Evolutionary conservation across 1,140 invertebrate species (phyloP), one percentile per base, ranked within the genome.

Genomic region (Eueides isabella): DNA sequence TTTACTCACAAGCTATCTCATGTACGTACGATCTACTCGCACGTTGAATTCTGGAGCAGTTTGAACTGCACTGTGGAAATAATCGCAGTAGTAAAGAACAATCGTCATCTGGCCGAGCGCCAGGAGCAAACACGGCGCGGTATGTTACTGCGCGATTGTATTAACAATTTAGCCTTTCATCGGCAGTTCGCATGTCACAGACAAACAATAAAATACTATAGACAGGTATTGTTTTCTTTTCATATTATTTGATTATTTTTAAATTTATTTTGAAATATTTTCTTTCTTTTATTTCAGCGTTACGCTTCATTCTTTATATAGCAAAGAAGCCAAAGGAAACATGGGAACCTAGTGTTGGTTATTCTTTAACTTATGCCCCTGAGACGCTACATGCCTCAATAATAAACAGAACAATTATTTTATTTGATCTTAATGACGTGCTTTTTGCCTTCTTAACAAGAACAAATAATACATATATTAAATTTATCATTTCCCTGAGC

Each of bases 21-120:
- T 85, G 84, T n/a, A n/a, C n/a, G n/a, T n/a, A n/a, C n/a, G n/a
- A n/a, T 87, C 84, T 81, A 85, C 84, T 85, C 84, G 85, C 69
- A 78, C 85, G 85, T 82, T 78, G 74, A 71, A 75, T 78, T 78
- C 70, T 74, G 67, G 71, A 75, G 71, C 73, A 76, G 76, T 76
- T 78, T 80, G 78, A 80, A 85, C 75, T 78, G 74, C 78, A 73
- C 73, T 77, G 76, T 79, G 81, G 76, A 84, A 83, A 84, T 84
- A 85, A 88, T 87, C 82, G 86, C 72, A 66, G 79, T 83, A 85
- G 81, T 84, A 80, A 81, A 82, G 78, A 79, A 83, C 83, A 85
- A 84, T 85, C 82, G 85, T 76, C 78, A 77, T 79, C 80, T 88
- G 86, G 86, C 83, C 74, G 67, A 31, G 48, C 80, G 85, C 86